Percentiles rank a stretch among this genome's conserved stretches.
These are phyloP conservation scores for Philaethria dido DNA, from an alignment of 2,888 invertebrate species.

Conservation along the genomic window DNA sequence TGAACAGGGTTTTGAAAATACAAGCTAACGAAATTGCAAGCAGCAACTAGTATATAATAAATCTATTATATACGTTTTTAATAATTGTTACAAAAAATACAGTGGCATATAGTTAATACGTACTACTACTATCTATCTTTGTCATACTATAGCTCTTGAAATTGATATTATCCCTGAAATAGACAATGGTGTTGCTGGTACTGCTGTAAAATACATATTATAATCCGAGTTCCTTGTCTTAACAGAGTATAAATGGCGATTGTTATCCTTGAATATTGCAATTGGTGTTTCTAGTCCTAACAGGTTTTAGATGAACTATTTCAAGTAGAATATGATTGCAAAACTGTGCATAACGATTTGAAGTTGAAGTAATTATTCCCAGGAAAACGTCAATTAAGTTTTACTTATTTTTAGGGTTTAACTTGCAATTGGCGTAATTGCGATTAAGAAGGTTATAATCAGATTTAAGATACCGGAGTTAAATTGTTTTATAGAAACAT, in stretches of 20 bases:
- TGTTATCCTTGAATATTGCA: slow-evolving; percentile 51
- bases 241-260: slow-evolving; percentile 12
- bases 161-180: background rate
- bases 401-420: background rate
- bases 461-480: background rate
- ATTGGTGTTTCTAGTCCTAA: slow-evolving; percentile 55
- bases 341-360: slow-evolving; percentile 11
- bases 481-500: background rate
- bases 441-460: background rate
- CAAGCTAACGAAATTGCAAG: too few relatives aligned
- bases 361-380: slow-evolving; percentile 8
- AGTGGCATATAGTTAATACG: too few relatives aligned
- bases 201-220: too few relatives aligned
- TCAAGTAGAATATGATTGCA: slow-evolving; percentile 40
- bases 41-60: too few relatives aligned
- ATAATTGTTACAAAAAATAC: too few relatives aligned
- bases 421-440: background rate
- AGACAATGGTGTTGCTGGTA: background rate
- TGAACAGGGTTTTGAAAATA: too few relatives aligned
- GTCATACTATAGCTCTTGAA: background rate
- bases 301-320: slow-evolving; percentile 52
- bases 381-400: slow-evolving; percentile 17
- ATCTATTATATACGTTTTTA: too few relatives aligned
- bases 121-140: too few relatives aligned
- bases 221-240: background rate